These are phyloP conservation scores for Agriotes lineatus DNA, from an alignment of 2,888 invertebrate genomes.

Conservation along the genomic window DNA sequence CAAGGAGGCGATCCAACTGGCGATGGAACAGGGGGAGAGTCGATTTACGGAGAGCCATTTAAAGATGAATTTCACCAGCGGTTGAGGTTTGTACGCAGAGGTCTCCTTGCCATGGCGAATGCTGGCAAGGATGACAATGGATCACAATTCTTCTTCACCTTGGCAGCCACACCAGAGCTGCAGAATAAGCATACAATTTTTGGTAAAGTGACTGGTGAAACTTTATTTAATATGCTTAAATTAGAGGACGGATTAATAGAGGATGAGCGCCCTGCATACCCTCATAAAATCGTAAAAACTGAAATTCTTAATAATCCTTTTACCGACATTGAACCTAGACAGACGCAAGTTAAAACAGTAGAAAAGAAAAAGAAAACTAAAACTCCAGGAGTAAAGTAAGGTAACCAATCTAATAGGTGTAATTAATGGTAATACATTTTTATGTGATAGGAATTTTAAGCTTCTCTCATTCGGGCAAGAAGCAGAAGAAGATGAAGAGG, in stretches of 20 bases:
- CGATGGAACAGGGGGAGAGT: conserved; percentile 95
- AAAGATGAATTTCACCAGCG: conserved; percentile 97
- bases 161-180: conserved; percentile 90
- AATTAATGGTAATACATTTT: neutral
- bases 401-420: neutral
- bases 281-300: conserved; percentile 85
- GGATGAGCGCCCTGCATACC: conserved; percentile 89
- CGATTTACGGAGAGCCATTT: conserved; percentile 94
- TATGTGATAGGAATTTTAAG: conserved; percentile 84
- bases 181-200: conserved; percentile 98
- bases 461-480: conserved; percentile 96
- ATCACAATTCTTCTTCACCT: conserved; percentile 98
- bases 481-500: conserved; percentile 96
- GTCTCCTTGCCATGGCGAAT: conserved; percentile 96
- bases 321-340: conserved; percentile 87
- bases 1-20: conserved; percentile 98
- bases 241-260: conserved; percentile 89
- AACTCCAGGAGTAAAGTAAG: conserved; percentile 77
- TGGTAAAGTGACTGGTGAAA: conserved; percentile 95
- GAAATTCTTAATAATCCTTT: conserved; percentile 93
- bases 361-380: conserved; percentile 70
- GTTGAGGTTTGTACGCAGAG: conserved; percentile 88
- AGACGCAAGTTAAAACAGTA: conserved; percentile 54
- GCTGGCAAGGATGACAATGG: conserved; percentile 94
- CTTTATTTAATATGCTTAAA: conserved; percentile 95